phyloP scores from a whole-genome alignment of 2,888 invertebrate genomes.

The Pyrrhosoma nymphula region DNA sequence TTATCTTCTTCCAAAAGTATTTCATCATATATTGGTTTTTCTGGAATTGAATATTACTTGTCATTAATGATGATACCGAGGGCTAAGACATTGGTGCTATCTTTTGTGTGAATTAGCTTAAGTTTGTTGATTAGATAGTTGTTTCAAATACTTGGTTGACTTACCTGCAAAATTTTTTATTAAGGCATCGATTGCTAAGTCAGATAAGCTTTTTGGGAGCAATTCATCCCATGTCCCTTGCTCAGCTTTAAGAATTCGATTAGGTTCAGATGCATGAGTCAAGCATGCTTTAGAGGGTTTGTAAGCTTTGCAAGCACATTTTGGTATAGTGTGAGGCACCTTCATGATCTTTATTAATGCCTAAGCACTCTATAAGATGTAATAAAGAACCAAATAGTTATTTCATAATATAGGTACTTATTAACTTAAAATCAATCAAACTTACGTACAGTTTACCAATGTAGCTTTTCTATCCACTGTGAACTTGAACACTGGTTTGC shows the following conservation, averaged over 20 bases:
- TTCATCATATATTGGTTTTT: conserved; percentile 30
- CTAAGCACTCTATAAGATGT: too few species aligned
- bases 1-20: conserved; percentile 44
- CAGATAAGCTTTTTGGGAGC: conserved; percentile 48
- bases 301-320: conserved; percentile 42
- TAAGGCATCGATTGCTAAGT: not conserved
- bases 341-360: conserved; percentile 5
- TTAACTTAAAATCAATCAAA: too few species aligned
- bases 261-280: not conserved
- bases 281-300: conserved; percentile 49
- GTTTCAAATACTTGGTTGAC: too few species aligned
- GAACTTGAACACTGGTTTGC: too few species aligned
- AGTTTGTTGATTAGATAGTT: not conserved
- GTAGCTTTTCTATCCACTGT: too few species aligned
- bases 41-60: not conserved
- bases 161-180: conserved; percentile 56
- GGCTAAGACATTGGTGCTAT: not conserved
- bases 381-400: too few species aligned
- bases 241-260: conserved; percentile 62
- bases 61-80: too few species aligned
- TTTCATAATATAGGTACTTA: too few species aligned
- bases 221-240: conserved; percentile 43
- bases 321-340: conserved; percentile 39
- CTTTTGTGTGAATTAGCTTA: too few species aligned
- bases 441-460: too few species aligned